Conservation (phyloP, 2,888 invertebrate species). For the Caenorhabditis angaria region DNA sequence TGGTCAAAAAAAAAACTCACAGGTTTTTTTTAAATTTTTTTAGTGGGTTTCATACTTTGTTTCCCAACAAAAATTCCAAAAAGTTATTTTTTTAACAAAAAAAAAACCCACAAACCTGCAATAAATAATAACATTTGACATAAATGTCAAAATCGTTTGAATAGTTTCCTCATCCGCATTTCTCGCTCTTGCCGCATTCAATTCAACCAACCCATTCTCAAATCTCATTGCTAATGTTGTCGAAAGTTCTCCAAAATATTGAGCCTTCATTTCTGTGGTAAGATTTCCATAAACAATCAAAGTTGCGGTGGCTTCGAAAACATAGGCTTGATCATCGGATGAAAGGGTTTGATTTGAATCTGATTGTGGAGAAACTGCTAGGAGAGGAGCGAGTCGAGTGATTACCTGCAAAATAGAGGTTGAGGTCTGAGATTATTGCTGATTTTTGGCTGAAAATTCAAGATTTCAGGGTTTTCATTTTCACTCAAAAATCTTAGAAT, state of each 20-base stretch:
- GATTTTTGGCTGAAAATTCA: too few species aligned
- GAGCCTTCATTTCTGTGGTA: slow-evolving; percentile 71
- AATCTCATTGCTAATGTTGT: slow-evolving; percentile 56
- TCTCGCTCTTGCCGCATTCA: slow-evolving; percentile 37
- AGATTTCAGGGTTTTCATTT: too few species aligned
- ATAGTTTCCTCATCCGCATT: slow-evolving; percentile 45
- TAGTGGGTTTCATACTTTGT: too few species aligned
- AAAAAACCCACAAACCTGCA: slow-evolving; percentile 75
- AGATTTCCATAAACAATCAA: slow-evolving; percentile 76
- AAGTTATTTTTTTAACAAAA: too few species aligned
- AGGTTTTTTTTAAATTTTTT: too few species aligned
- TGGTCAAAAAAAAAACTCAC: too few species aligned
- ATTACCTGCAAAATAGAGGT: slow-evolving; percentile 74
- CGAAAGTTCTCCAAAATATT: slow-evolving; percentile 58
- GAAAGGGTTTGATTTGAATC: slow-evolving; percentile 73
- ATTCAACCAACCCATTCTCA: slow-evolving; percentile 36
- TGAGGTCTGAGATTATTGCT: too few species aligned
- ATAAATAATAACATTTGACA: slow-evolving; percentile 76
- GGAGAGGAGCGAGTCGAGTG: slow-evolving; percentile 75
- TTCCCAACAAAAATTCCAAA: too few species aligned
- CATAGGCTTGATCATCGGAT: slow-evolving; percentile 76
- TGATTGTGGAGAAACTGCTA: slow-evolving; percentile 74
- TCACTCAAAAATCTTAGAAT: too few species aligned
- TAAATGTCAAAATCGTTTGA: slow-evolving; percentile 73
- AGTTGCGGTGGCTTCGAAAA: slow-evolving; percentile 77